A percentile compares a stretch with the other conserved stretches of the same genome.
phyloP scores from a whole-genome alignment of 2,888 invertebrate genomes.

The Lasioglossum villosulum region DNA sequence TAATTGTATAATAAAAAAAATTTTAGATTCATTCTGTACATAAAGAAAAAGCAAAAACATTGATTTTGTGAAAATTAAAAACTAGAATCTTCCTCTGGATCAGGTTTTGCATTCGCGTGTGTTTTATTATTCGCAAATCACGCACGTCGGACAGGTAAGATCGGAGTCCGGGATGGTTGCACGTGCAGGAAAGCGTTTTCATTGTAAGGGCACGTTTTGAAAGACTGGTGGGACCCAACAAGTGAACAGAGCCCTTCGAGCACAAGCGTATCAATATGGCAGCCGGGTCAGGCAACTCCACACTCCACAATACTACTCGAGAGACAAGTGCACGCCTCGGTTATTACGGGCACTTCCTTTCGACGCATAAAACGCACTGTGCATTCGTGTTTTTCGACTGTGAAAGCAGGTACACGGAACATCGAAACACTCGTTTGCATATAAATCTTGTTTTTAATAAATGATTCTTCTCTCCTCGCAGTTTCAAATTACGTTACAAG shows the following conservation, averaged over 20 bases:
- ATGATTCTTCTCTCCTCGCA: background rate
- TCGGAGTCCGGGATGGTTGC: background rate
- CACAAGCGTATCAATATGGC: constrained; percentile 43
- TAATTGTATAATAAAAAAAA: too few species aligned
- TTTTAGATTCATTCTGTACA: too few species aligned
- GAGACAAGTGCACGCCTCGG: constrained; percentile 39
- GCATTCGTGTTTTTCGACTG: constrained; percentile 1
- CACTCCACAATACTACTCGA: constrained; percentile 6
- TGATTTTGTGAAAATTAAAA: background rate
- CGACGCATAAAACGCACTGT: background rate
- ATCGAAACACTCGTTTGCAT: background rate
- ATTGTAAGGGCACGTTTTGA: constrained; percentile 51
- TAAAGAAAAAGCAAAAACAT: too few species aligned
- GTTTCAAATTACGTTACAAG: background rate
- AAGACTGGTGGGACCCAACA: constrained; percentile 62
- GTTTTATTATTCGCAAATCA: background rate
- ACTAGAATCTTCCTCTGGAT: background rate
- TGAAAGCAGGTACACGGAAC: background rate
- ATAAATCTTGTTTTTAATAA: background rate
- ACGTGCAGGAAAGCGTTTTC: constrained; percentile 61
- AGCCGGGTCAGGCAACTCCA: constrained; percentile 31
- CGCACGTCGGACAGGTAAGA: constrained; percentile 12
- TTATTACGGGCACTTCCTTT: constrained; percentile 29
- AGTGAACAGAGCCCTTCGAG: constrained; percentile 65
- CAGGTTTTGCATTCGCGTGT: background rate